Evolutionary conservation across 2,113 vertebrate genomes (phyloP).

Genomic region (Donacobius atricapilla): DNA sequence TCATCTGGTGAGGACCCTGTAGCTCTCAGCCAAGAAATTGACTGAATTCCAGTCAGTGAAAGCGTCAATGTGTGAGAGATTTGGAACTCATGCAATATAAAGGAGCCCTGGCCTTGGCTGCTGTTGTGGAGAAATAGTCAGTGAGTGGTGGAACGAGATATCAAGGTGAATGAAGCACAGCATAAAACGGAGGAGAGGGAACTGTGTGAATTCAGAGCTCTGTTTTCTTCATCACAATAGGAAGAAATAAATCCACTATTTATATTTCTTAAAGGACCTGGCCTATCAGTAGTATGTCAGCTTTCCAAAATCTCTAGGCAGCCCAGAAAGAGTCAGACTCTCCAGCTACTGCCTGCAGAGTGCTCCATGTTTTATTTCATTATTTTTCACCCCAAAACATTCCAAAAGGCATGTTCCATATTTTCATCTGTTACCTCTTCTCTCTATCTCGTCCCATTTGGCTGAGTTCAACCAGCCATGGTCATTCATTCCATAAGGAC

Average conservation of each 20-base stretch:
- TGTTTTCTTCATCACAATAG: neutral
- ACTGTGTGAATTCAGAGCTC: neutral
- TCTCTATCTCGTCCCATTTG: neutral
- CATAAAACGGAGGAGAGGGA: neutral
- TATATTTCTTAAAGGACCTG: neutral
- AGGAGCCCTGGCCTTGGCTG: neutral
- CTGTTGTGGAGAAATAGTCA: neutral
- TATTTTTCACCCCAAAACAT: accelerated
- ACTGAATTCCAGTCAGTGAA: neutral
- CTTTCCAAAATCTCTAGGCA: neutral
- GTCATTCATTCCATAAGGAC: neutral
- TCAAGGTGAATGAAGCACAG: neutral
- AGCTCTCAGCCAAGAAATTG: neutral
- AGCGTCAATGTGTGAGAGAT: neutral
- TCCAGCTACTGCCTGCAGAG: neutral
- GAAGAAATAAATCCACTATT: neutral
- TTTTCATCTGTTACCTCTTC: neutral
- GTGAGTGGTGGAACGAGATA: neutral
- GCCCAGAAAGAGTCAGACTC: neutral
- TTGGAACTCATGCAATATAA: neutral
- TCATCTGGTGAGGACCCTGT: neutral
- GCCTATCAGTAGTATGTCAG: neutral
- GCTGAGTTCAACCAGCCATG: neutral
- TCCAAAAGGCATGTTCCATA: accelerated
- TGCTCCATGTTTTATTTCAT: neutral